These are phyloP conservation scores for Novumbra hubbsi DNA, from an alignment of 2,797 vertebrate genomes.

Conservation along the genomic window DNA sequence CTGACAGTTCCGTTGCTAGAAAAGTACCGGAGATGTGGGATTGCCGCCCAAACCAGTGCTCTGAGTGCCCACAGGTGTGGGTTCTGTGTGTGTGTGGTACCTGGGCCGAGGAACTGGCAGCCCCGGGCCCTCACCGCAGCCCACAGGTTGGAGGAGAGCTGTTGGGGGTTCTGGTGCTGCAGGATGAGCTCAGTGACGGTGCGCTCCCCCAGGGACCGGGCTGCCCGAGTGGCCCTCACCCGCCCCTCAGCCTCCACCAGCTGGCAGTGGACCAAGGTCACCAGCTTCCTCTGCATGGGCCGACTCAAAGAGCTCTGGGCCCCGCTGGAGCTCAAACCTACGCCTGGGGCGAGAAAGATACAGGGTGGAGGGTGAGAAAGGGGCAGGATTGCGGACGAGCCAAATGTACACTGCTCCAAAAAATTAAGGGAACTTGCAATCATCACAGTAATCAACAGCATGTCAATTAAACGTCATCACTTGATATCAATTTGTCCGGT, in stretches of 20 bases:
- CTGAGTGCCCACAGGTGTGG: background rate
- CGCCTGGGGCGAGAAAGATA: slow-evolving; percentile 71
- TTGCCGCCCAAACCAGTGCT: background rate
- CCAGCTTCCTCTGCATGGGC: slow-evolving; percentile 98
- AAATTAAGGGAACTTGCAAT: no score
- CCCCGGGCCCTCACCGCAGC: slow-evolving; percentile 95
- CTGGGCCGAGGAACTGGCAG: slow-evolving; percentile 98
- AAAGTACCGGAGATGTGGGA: no score
- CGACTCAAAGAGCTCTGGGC: slow-evolving; percentile 95
- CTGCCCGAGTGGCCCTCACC: slow-evolving; percentile 96
- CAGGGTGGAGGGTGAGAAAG: background rate
- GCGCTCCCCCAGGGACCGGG: slow-evolving; percentile 93
- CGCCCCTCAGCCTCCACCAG: slow-evolving; percentile 97
- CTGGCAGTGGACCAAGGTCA: slow-evolving; percentile 95
- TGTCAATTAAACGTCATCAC: no score
- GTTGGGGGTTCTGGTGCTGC: slow-evolving; percentile 98
- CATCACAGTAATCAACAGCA: no score
- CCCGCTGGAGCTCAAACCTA: slow-evolving; percentile 88
- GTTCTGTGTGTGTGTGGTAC: slow-evolving; percentile 60
- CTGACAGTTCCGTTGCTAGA: no score
- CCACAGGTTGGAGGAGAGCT: slow-evolving; percentile 98
- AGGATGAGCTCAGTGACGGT: slow-evolving; percentile 98
- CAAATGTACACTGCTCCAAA: background rate
- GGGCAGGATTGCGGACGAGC: background rate
- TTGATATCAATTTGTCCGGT: no score